Base-by-base conservation (phyloP, 2,888 invertebrate species). In the Drosophila subquinaria region DNA sequence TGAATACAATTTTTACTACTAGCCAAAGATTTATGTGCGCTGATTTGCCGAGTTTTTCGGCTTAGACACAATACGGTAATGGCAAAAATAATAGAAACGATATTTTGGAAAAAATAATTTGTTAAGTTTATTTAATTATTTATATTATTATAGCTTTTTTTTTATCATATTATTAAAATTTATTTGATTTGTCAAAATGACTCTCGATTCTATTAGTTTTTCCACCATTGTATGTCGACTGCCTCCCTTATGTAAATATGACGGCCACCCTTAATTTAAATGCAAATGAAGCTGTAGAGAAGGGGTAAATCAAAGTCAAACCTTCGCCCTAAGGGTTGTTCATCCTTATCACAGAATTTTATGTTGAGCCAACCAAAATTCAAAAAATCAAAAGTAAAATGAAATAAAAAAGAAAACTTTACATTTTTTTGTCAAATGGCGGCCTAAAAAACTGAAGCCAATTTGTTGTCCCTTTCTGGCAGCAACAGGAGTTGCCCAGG, bases 1-100 rank as follows among this genome's bases (percentile, higher is more conserved):
- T 88, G 83, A 64, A 62, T 75, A 82, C 73, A 82, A 81, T 83
- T 84, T 86, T 81, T 83, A 89, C 72, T 81, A 84, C 72, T 77
- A 73, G 59, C 80, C 45, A 64, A 64, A 71, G 84, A 87, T 85
- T 85, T 85, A 87, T 81, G 82, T 52, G 57, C 62, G 59, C 72
- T 82, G 89, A 84, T 84, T 78, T 70, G 13, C 27, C 4, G 38
- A n/a, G 5, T 13, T 20, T 20, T 20, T 10, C 42, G 10, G 17
- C 42, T 17, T 17, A 42, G 4, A 17, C 6, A 17, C 38, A 13
- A 40, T 40, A 17, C 8, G 6, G 5, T 27, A 3, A 6, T 27
- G 27, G 27, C 0, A 27, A 27, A 27, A 27, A 27, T 5, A 27
- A 27, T 27, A 27, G 27, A 27, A 27, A 4, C 23, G 0, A 23